Evolutionary conservation across 2,113 vertebrate genomes (phyloP), one percentile per base, ranked within the genome.

Genomic region (Poeciliopsis retropinna): DNA sequence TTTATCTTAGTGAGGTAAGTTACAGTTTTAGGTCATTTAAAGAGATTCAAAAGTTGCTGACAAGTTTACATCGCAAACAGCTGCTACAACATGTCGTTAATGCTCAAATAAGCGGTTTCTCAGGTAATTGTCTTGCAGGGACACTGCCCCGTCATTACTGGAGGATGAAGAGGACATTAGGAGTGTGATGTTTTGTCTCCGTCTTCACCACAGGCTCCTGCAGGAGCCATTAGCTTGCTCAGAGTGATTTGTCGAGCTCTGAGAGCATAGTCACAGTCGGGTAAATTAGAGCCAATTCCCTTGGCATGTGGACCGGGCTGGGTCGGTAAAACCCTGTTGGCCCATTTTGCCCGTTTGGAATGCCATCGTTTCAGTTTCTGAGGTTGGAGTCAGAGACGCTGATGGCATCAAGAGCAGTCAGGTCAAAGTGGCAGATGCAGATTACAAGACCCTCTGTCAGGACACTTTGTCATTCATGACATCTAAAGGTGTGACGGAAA

Each of bases 201-300:
- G 65, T 63, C 82, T 72, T 86, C 32, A 47, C 71, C 64, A 47
- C 73, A 60, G 68, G 28, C 79, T 79, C 76, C 74, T 78, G 47
- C 82, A 85, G 85, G 76, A 84, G 67, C 72, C 74, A 80, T 89
- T 86, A 85, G 70, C 73, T 85, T 51, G 70, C 67, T 6, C 76
- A 61, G 78, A 84, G 75, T 83, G 79, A 87, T 90, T 84, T 83
- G 90, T 89, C 83, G 34, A 76, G 76, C 60, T 81, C 76, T 31
- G 17, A 79, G 67, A 63, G 71, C 70, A 80, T 81, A 68, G 76
- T 80, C 67, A 76, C 76, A 72, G 79, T 76, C 37, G 54, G 74
- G 70, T 75, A 88, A 92, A 87, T 91, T 87, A 85, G 72, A 85
- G 54, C 29, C 85, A 87, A 91, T 92, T 91, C 70, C 70, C 66